Evolutionary conservation across 2,888 invertebrate genomes (phyloP).

Genomic region (Latrodectus elegans): DNA sequence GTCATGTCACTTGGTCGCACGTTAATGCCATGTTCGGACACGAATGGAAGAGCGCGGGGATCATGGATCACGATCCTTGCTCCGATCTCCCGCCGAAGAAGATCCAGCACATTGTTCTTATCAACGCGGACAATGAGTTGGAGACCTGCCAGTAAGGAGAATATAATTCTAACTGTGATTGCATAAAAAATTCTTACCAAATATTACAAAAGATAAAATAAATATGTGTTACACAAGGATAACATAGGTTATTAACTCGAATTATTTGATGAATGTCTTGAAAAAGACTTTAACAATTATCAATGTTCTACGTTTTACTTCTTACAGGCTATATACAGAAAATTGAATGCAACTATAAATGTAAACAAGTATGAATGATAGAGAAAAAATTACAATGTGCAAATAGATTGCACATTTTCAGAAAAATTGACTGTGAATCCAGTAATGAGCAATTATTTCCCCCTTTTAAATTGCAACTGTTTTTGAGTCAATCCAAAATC

Average conservation of each 20-base stretch:
- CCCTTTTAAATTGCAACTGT: no score
- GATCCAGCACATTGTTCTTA: constrained; percentile 15
- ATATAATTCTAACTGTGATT: no score
- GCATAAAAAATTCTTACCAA: not conserved
- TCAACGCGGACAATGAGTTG: constrained; percentile 25
- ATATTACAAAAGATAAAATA: not conserved
- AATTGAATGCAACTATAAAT: no score
- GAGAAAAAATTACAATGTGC: no score
- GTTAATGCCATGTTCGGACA: constrained; percentile 35
- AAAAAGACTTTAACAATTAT: not conserved
- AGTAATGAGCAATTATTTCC: no score
- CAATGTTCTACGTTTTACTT: not conserved
- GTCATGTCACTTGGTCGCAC: constrained; percentile 40
- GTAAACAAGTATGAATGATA: no score
- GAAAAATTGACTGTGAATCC: no score
- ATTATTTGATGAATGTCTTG: not conserved
- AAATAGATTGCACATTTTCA: no score
- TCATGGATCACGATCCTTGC: constrained; percentile 34
- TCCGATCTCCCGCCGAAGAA: constrained; percentile 27
- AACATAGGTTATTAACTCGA: not conserved
- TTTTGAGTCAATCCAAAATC: no score
- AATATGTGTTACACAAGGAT: not conserved
- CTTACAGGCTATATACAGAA: no score
- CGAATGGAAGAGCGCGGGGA: constrained; percentile 25
- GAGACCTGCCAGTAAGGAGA: constrained; percentile 1